Evolutionary conservation across 1,140 invertebrate species (phyloP).

Genomic region (Potamilus streckersoni): DNA sequence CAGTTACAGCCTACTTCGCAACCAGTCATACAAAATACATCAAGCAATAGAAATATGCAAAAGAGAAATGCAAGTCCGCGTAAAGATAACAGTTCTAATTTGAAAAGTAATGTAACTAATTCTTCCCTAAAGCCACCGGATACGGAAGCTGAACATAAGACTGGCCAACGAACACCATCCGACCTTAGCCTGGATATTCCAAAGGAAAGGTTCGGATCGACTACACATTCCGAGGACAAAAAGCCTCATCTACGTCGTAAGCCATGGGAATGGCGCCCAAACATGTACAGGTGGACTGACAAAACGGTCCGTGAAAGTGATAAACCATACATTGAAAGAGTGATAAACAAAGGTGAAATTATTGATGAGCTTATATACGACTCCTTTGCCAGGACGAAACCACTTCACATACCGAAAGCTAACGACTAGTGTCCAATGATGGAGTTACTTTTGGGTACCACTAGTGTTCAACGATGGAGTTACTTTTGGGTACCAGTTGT

Average conservation of each 20-base stretch:
- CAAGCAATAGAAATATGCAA: too few species aligned
- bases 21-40: too few species aligned
- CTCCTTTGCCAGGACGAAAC: conserved; percentile 24
- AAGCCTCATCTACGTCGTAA: conserved; percentile 21
- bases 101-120: too few species aligned
- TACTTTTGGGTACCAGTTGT: too few species aligned
- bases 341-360: conserved; percentile 23
- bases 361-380: conserved; percentile 32
- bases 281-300: conserved; percentile 30
- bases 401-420: conserved; percentile 16
- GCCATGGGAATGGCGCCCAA: conserved; percentile 31
- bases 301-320: conserved; percentile 28
- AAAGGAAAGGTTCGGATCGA: conserved; percentile 17
- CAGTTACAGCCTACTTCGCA: too few species aligned
- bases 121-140: neutral
- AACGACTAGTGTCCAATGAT: too few species aligned
- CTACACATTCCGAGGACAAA: conserved; percentile 27
- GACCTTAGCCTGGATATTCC: conserved; percentile 22
- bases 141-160: conserved; percentile 3
- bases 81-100: too few species aligned
- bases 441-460: too few species aligned
- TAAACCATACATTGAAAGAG: conserved; percentile 31
- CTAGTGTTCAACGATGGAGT: too few species aligned
- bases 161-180: conserved; percentile 2
- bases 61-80: too few species aligned